phyloP scores from a whole-genome alignment of 2,797 vertebrate genomes.

The Hephaestus fuliginosus region DNA sequence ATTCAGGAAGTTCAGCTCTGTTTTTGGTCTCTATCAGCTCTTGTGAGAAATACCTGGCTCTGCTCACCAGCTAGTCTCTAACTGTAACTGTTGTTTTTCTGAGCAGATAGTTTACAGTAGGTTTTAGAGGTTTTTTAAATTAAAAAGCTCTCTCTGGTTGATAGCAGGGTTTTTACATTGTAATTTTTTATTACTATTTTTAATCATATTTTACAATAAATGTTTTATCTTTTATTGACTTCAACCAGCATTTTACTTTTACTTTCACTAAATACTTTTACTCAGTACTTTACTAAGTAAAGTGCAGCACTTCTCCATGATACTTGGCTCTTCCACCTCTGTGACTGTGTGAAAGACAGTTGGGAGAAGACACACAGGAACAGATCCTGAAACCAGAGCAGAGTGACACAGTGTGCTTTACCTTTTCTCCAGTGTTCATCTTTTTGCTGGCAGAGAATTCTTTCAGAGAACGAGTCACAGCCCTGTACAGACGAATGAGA shows the following conservation, averaged over 20 bases:
- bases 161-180: too few species aligned
- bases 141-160: too few species aligned
- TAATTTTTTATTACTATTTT: too few species aligned
- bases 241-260: too few species aligned
- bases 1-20: background rate
- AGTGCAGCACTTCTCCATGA: background rate
- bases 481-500: constrained; percentile 79
- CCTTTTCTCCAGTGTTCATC: constrained; percentile 99
- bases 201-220: too few species aligned
- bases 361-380: background rate
- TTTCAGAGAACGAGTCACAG: constrained; percentile 96
- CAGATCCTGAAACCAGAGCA: constrained; percentile 4
- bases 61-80: background rate
- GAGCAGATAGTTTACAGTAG: background rate
- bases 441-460: constrained; percentile 99
- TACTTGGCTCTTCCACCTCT: background rate
- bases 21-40: background rate
- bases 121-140: background rate
- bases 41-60: background rate
- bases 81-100: background rate
- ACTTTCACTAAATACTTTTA: too few species aligned
- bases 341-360: constrained; percentile 7
- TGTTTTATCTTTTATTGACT: too few species aligned
- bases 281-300: too few species aligned
- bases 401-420: constrained; percentile 64